Evolutionary conservation across 2,888 invertebrate species (phyloP).

Genomic region (Eristalinus sepulchralis): DNA sequence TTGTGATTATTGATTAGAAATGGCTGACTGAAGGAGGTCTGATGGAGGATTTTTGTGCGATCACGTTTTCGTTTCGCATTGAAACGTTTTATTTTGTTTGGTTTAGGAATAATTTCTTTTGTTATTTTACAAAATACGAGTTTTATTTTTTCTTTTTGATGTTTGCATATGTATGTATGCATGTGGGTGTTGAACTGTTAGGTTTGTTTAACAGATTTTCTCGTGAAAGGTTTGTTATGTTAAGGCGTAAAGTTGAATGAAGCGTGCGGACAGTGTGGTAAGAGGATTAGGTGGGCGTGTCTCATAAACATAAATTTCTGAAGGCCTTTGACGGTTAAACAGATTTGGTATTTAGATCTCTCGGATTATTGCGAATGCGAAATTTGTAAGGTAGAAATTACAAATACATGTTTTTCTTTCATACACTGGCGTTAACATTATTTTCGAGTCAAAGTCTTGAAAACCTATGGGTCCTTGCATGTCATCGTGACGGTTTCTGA

Average conservation of each 20-base stretch:
- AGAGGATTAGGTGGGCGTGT: not conserved
- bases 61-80: not conserved
- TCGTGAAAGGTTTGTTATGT: constrained; percentile 31
- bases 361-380: not conserved
- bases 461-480: too few relatives aligned
- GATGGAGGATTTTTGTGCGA: not conserved
- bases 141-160: not conserved
- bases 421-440: too few relatives aligned
- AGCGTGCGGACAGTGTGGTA: not conserved
- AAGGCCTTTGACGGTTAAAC: not conserved
- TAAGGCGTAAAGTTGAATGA: not conserved
- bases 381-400: too few relatives aligned
- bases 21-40: not conserved
- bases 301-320: not conserved
- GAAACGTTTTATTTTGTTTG: not conserved
- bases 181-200: not conserved
- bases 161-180: too few relatives aligned
- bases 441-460: too few relatives aligned
- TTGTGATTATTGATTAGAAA: not conserved
- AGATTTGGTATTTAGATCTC: not conserved
- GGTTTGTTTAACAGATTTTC: constrained; percentile 10
- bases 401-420: not conserved
- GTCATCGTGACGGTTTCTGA: too few relatives aligned
- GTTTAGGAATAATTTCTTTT: not conserved
- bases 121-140: not conserved